A percentile compares a stretch with the other conserved stretches of the same genome.
phyloP scores from a whole-genome alignment of 2,797 vertebrate genomes.

The Myiothlypis chrysogaster region DNA sequence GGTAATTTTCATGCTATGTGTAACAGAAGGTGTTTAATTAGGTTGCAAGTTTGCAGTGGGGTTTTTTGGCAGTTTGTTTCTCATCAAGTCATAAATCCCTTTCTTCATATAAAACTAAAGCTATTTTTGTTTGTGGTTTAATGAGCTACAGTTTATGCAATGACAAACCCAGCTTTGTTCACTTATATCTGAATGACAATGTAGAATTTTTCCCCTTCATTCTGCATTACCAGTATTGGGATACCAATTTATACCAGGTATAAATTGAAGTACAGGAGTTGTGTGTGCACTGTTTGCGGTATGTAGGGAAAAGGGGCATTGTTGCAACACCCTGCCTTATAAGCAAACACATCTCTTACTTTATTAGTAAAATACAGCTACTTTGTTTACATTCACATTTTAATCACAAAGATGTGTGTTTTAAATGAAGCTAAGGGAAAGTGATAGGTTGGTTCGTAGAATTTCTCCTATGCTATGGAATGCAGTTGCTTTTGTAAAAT shows the following conservation, averaged over 20 bases:
- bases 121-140: constrained; percentile 13
- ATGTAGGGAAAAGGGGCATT: rapidly evolving
- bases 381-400: not conserved
- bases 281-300: not conserved
- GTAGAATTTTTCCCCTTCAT: not conserved
- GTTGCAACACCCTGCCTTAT: not conserved
- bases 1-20: constrained; percentile 14
- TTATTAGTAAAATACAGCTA: not conserved
- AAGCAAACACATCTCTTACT: not conserved
- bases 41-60: constrained; percentile 38
- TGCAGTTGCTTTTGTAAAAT: not conserved
- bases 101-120: constrained; percentile 23
- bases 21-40: constrained; percentile 66
- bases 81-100: constrained; percentile 43
- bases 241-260: not conserved
- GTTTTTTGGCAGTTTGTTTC: constrained; percentile 41
- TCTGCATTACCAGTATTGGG: not conserved
- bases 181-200: not conserved
- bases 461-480: not conserved
- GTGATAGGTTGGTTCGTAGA: not conserved
- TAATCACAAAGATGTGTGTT: not conserved
- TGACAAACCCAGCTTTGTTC: not conserved
- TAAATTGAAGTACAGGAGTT: not conserved
- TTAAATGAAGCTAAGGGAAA: not conserved
- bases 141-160: not conserved